phyloP scores from a whole-genome alignment of 2,888 invertebrate genomes.

The Ophion costatus region DNA sequence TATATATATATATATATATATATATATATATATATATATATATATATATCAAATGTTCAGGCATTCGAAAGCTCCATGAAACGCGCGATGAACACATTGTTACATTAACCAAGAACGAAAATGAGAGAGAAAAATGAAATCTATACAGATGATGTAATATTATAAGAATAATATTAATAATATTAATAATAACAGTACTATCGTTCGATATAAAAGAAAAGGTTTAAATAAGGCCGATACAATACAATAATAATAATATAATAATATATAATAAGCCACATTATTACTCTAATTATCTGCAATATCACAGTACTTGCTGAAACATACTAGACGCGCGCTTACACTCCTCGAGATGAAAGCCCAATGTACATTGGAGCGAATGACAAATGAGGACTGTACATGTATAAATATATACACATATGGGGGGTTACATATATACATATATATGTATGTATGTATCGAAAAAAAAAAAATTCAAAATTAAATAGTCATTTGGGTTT shows the following conservation, averaged over 20 bases:
- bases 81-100: conserved; percentile 78
- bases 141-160: conserved; percentile 67
- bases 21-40: neutral
- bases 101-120: conserved; percentile 75
- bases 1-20: conserved; percentile 3
- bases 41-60: conserved; percentile 64
- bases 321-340: conserved; percentile 79
- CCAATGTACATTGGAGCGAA: conserved; percentile 72
- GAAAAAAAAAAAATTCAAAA: conserved; percentile 37
- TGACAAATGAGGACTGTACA: conserved; percentile 65
- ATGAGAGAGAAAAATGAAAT: conserved; percentile 54
- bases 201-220: conserved; percentile 76
- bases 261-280: conserved; percentile 82
- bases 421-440: conserved; percentile 74
- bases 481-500: conserved; percentile 56
- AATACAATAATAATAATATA: conserved; percentile 76
- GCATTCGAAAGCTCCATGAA: conserved; percentile 71
- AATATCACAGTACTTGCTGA: conserved; percentile 84
- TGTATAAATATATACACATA: conserved; percentile 21
- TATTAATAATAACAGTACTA: conserved; percentile 74
- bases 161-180: conserved; percentile 64
- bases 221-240: conserved; percentile 68
- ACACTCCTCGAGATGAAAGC: conserved; percentile 76
- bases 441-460: conserved; percentile 30
- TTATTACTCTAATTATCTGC: conserved; percentile 81